Evolutionary conservation across 2,113 vertebrate genomes (phyloP).

Genomic region (Tragelaphus buxtoni): DNA sequence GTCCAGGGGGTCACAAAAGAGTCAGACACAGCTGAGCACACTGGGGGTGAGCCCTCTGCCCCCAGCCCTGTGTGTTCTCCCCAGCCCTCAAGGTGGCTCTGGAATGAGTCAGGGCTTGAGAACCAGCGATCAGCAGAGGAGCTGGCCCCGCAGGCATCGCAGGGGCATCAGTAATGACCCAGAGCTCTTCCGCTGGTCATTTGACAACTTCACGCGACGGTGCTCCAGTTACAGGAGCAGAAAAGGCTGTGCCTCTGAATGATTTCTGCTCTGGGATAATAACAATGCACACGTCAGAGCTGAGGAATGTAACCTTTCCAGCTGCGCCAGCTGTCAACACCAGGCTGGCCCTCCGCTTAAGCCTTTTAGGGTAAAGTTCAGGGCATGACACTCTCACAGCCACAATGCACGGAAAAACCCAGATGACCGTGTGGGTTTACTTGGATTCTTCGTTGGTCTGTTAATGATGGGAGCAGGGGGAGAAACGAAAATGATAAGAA

Average conservation of each 20-base stretch:
- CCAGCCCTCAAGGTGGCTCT: not conserved
- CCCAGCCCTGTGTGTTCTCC: not conserved
- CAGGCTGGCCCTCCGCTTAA: not conserved
- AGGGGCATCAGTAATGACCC: not conserved
- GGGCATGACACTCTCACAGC: not conserved
- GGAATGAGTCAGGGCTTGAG: rapidly evolving
- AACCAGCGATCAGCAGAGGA: too few species aligned
- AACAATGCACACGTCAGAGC: not conserved
- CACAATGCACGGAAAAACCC: rapidly evolving
- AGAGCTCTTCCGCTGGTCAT: rapidly evolving
- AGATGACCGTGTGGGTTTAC: not conserved
- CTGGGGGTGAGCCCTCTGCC: not conserved
- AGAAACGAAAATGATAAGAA: not conserved
- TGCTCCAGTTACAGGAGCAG: not conserved
- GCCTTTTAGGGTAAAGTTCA: not conserved
- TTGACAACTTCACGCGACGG: not conserved
- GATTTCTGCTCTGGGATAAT: not conserved
- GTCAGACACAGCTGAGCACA: not conserved
- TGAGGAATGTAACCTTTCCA: not conserved
- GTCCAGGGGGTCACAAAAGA: not conserved
- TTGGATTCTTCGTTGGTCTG: not conserved
- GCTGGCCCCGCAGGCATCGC: not conserved
- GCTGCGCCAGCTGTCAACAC: not conserved
- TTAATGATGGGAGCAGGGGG: not conserved
- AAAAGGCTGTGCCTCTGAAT: not conserved